Evolutionary conservation across 2,113 vertebrate genomes (phyloP), one percentile per base, ranked within the genome.

Genomic region (Gavialis gangeticus): DNA sequence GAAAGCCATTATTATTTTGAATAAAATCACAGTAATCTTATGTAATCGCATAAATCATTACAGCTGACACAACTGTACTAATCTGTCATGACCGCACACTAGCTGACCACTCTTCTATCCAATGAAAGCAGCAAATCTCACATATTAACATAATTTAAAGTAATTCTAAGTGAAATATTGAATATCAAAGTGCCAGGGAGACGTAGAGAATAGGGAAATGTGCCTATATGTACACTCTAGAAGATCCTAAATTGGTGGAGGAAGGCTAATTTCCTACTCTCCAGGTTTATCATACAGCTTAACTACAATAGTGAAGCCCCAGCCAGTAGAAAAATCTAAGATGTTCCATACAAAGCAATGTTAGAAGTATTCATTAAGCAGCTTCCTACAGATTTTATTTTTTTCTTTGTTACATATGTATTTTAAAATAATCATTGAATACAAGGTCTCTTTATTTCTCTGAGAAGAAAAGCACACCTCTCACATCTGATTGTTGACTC

Each of bases 1-100:
- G 46, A 82, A 94, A 73, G 64, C 95, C 94, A 63, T 63, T 92
- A 37, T 62, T 77, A 92, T 79, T 96, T 95, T 93, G 91, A 60
- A 79, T 18, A 73, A 34, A 94, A 71, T 27, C 64, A 66, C n/a
- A 71, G 27, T 59, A 54, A 46, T 76, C 85, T 75, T 59, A 75
- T 66, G 92, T 56, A 82, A 28, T 79, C 87, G 27, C 5, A 14
- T 21, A 24, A 87, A 90, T 84, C 76, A 79, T 64, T 83, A 64
- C 12, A 71, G 81, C 1, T 3, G 19, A 85, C 73, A 37, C 46
- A 88, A 81, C 84, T 76, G 18, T 19, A 55, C 77, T 75, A 86
- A 75, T 16, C 18, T 73, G 19, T 37, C 91, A 57, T 64, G 79
- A 81, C 4, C 22, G 73, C 57, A 15, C 12, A 60, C 85, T 87